Conservation (phyloP, 2,888 invertebrate species). For the Gerris lacustris region DNA sequence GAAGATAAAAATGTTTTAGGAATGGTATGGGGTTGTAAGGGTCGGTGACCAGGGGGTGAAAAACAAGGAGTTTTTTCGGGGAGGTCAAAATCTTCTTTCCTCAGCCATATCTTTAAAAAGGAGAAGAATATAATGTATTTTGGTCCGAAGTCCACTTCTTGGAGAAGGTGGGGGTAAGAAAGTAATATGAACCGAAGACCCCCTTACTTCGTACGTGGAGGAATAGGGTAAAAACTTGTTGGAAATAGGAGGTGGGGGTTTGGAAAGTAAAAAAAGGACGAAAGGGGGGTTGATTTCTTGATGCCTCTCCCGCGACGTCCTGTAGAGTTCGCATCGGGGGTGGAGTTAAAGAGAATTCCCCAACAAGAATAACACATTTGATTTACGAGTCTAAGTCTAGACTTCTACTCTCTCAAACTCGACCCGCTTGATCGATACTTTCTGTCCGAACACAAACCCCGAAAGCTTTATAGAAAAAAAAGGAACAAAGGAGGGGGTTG, state of each 20-base stretch:
- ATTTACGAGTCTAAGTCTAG: conserved; percentile 1
- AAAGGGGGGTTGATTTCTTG: not conserved
- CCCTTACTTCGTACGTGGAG: too few relatives aligned
- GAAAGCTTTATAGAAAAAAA: not conserved
- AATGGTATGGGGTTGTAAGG: not conserved
- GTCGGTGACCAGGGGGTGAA: not conserved
- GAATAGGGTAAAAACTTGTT: too few relatives aligned
- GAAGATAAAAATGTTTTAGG: not conserved
- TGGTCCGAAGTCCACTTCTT: not conserved
- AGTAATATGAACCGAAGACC: not conserved
- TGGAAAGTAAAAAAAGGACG: too few relatives aligned
- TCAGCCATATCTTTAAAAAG: not conserved
- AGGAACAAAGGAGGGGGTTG: not conserved
- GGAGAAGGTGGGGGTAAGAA: not conserved
- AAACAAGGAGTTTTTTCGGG: not conserved
- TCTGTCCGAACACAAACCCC: not conserved
- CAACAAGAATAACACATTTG: conserved; percentile 5
- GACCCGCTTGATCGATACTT: not conserved
- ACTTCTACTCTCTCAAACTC: not conserved
- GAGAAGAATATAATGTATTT: not conserved
- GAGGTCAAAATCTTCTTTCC: not conserved
- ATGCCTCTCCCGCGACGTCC: not conserved
- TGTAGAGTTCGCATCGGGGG: too few relatives aligned
- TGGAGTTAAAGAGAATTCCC: not conserved
- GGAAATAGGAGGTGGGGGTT: too few relatives aligned